Evolutionary conservation across 1,140 invertebrate species (phyloP).

Genomic region (Cecropterus lyciades): DNA sequence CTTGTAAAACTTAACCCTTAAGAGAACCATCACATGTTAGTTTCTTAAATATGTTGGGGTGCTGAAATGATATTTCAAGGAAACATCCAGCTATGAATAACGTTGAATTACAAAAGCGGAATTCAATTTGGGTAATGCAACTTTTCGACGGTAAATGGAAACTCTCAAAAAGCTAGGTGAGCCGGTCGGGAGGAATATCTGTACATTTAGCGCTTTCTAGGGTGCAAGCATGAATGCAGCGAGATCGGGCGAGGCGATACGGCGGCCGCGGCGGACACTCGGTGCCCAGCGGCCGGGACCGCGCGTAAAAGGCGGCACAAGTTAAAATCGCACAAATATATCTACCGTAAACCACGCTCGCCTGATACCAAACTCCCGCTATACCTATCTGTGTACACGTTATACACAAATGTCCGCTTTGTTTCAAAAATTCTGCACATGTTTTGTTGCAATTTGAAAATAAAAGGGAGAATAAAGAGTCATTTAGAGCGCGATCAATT

Average conservation of each 20-base stretch:
- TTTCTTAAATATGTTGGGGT: conserved; percentile 2
- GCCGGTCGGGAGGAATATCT: conserved; percentile 66
- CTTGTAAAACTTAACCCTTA: neutral
- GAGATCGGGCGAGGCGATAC: conserved; percentile 72
- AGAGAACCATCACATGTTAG: neutral
- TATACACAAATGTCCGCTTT: conserved; percentile 9
- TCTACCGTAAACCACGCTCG: conserved; percentile 43
- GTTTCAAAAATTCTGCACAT: conserved; percentile 17
- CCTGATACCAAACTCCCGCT: conserved; percentile 6
- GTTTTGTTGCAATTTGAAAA: conserved; percentile 23
- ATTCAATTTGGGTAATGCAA: conserved; percentile 78
- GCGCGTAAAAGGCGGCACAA: conserved; percentile 49
- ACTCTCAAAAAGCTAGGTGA: conserved; percentile 70
- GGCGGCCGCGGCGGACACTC: conserved; percentile 41
- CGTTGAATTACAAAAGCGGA: conserved; percentile 53
- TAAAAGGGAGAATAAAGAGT: conserved; percentile 1
- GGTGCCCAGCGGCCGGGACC: conserved; percentile 44
- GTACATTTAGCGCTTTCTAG: conserved; percentile 71
- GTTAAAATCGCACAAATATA: conserved; percentile 51
- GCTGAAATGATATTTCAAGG: conserved; percentile 26
- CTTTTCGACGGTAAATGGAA: conserved; percentile 61
- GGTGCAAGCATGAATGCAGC: conserved; percentile 67
- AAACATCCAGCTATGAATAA: conserved; percentile 43
- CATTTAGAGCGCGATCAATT: neutral
- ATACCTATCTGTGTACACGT: conserved; percentile 5